Base-by-base conservation (phyloP, 2,797 vertebrate genomes). In the Bucorvus abyssinicus region DNA sequence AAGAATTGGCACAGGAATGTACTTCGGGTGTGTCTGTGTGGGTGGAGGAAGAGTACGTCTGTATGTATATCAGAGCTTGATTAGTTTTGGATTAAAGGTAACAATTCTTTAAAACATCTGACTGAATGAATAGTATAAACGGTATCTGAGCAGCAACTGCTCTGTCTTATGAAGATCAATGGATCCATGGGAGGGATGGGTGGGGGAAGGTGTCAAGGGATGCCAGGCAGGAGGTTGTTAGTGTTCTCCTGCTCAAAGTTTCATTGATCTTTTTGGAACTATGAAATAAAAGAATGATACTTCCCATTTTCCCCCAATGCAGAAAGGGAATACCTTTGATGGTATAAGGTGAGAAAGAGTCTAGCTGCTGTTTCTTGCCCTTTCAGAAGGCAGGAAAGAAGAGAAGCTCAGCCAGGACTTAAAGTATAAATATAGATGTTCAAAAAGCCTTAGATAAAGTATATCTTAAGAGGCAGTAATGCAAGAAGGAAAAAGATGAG, bases 261-360 rank as follows among this genome's bases (percentile, higher is more conserved):
- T 78, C 89, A 84, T 38, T 91, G 79, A 91, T 93, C 84, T 86
- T 92, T 85, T 90, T 49, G 56, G 77, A 94, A 70, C 47, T 71
- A 34, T 45, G 83, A 94, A 90, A 79, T 82, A 76, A 91, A 94
- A 84, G 69, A 91, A 67, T 20, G 32, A 85, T 73, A 86, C 74
- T 86, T 91, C 59, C 61, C 57, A 63, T 79, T 94, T 89, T 88
- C 69, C 65, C 70, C 75, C 91, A 94, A 26, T 70, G 47, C 29
- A 91, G 68, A 87, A 68, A 17, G 65, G 79, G 76, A 91, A 40
- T 84, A 93, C 84, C 77, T 94, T 91, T 86, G 84, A 95, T 67
- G 79, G 38, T 34, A 34, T 40, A 90, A 88, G 80, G 83, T 93
- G 55, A 92, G 64, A 86, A 21, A 89, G 20, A 77, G 44, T 65